These are phyloP conservation scores for Buceros bicornis DNA, from an alignment of 2,797 vertebrate species.

Conservation along the genomic window DNA sequence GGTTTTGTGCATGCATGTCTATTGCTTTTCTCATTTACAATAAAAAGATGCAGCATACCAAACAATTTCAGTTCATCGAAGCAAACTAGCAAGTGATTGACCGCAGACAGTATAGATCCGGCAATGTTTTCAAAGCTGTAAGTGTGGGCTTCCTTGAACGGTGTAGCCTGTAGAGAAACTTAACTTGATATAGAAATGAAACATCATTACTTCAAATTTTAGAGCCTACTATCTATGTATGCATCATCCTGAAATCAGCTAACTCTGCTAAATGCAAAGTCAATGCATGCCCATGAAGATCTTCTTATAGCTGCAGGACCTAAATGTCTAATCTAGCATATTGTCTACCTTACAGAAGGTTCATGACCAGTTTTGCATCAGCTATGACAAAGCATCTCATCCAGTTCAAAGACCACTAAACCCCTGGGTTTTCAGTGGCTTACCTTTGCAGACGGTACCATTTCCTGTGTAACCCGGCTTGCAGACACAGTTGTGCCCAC, in stretches of 20 bases:
- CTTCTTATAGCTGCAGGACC: not conserved
- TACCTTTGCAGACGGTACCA: constrained; percentile 95
- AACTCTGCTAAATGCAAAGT: not conserved
- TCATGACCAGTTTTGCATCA: not conserved
- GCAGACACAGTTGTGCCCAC: constrained; percentile 96
- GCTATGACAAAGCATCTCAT: not conserved
- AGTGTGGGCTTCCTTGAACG: not conserved
- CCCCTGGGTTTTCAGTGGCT: not conserved
- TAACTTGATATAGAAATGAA: not conserved
- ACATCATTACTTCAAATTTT: not conserved
- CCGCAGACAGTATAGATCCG: not conserved
- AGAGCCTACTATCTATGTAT: not conserved
- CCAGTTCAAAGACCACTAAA: not conserved
- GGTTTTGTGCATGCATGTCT: not conserved
- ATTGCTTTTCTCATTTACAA: not conserved
- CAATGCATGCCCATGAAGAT: not conserved
- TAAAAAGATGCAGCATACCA: not conserved
- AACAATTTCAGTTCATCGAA: not conserved
- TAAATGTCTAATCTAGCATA: not conserved
- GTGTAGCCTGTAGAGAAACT: not conserved
- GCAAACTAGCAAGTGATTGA: not conserved
- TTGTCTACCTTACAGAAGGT: not conserved
- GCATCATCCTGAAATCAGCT: not conserved
- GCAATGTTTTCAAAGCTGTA: not conserved
- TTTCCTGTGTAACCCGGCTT: constrained; percentile 95